Evolutionary conservation across 2,113 vertebrate species (phyloP), one percentile per base, ranked within the genome.

Genomic region (Notiomystis cincta): DNA sequence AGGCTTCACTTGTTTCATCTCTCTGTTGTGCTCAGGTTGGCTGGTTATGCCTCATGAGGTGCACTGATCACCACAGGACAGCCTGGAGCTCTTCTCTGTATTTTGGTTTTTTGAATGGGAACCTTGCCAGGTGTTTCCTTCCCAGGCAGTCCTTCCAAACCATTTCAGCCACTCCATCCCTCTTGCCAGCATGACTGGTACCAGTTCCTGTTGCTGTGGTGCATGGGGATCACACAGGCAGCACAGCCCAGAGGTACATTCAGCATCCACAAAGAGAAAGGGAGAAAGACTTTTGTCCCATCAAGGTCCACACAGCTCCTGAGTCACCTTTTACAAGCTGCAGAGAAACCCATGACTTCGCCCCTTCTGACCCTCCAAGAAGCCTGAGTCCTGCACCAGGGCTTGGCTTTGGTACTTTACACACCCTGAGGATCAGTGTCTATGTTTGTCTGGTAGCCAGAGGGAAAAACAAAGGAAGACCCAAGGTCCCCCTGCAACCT

Each of bases 1-100:
- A 73, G 10, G 37, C 6, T 85, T 69, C 10, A 19, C 12, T 51
- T 0, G 0, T 37, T 91, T 89, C 3, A 1, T 33, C 2, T 48
- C 24, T 42, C 42, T 78, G 25, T 35, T 33, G n/a, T 33, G 37
- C 11, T n/a, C 6, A 3, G 3, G 35, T 62, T 47, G 72, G 31
- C 60, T 83, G 23, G 7, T 27, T 33, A 13, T 31, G 31, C 38
- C 24, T 82, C 33, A 15, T 1, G 3, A 5, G 15, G 27, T 58
- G 37, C 42, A 20, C 18, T 33, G 40, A n/a, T 13, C 10, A 5
- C 15, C 20, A 31, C 27, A 69, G 15, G 11, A 72, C 17, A 9
- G 6, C 25, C 13, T 62, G 54, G 66, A 75, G 33, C 11, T 28
- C 33, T 37, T 7, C 8, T 30, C 33, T 60, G 9, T 0, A 45